phyloP scores from a whole-genome alignment of 2,113 vertebrate species.

The Neogale vison region DNA sequence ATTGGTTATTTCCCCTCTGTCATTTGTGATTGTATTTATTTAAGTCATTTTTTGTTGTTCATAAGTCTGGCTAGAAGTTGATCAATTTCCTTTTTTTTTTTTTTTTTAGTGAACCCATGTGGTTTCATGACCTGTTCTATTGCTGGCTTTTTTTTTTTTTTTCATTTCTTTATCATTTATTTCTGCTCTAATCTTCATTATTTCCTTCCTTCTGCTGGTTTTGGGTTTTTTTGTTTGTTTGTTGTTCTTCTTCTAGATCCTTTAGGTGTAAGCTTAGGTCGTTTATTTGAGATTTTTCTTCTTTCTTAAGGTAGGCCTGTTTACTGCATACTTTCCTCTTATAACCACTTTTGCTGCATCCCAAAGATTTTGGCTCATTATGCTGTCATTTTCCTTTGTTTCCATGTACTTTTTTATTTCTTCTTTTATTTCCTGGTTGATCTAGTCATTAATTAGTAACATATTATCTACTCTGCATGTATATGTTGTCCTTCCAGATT shows the following conservation, averaged over 20 bases:
- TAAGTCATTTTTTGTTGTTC: background rate
- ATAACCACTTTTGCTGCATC: background rate
- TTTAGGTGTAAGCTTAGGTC: background rate
- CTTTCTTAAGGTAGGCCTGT: background rate
- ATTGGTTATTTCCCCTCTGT: background rate
- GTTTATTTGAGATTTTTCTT: background rate
- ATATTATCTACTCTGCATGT: background rate
- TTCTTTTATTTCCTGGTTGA: background rate
- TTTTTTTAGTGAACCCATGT: background rate
- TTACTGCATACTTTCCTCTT: background rate
- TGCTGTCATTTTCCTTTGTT: background rate
- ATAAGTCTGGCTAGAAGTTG: background rate
- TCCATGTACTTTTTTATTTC: background rate
- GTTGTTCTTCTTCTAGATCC: background rate
- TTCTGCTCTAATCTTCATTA: background rate
- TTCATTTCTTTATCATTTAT: background rate
- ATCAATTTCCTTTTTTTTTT: background rate
- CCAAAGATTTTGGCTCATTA: background rate
- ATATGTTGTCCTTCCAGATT: background rate
- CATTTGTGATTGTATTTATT: background rate
- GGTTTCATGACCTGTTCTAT: background rate
- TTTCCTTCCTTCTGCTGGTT: background rate
- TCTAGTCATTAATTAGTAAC: background rate
- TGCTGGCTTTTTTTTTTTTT: background rate
- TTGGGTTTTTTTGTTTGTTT: background rate